A percentile compares a stretch with the other conserved stretches of the same genome.
Evolutionary conservation across 2,888 invertebrate genomes (phyloP).

Genomic region (Pristionchus entomophagus): DNA sequence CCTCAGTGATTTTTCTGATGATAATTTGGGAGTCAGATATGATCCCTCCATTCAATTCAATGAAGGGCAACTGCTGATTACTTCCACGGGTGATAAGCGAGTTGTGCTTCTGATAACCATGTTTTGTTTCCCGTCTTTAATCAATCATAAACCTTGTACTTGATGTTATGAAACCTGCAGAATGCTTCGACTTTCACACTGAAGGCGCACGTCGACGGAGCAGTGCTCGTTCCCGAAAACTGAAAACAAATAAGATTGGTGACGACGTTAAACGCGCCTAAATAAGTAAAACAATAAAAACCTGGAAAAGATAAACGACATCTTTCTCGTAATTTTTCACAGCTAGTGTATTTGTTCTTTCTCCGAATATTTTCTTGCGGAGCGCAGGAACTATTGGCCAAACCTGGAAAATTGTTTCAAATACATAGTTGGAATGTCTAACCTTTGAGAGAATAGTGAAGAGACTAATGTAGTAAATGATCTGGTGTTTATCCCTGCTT

Average conservation of each 20-base stretch:
- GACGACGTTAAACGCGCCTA: too few species aligned
- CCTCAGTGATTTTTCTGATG: not conserved
- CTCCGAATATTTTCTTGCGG: not conserved
- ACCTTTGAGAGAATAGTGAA: not conserved
- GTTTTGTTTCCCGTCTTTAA: not conserved
- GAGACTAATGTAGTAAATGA: not conserved
- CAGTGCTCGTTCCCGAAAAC: conserved; percentile 65
- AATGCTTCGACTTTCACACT: conserved; percentile 73
- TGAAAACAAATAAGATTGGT: conserved; percentile 49
- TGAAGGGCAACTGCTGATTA: conserved; percentile 16
- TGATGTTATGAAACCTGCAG: conserved; percentile 68
- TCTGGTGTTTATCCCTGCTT: too few species aligned
- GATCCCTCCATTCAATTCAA: conserved; percentile 21
- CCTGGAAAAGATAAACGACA: not conserved
- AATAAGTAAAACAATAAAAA: too few species aligned
- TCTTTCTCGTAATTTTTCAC: conserved; percentile 18
- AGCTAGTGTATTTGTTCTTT: not conserved
- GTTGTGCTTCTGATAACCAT: not conserved
- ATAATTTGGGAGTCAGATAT: conserved; percentile 36
- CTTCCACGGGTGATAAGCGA: not conserved
- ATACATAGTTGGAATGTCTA: not conserved
- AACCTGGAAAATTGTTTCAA: not conserved
- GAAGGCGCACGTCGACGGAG: conserved; percentile 71
- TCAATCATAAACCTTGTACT: conserved; percentile 63
- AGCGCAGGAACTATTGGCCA: not conserved